phyloP scores from a whole-genome alignment of 2,113 vertebrate genomes.

The Eidolon helvum region DNA sequence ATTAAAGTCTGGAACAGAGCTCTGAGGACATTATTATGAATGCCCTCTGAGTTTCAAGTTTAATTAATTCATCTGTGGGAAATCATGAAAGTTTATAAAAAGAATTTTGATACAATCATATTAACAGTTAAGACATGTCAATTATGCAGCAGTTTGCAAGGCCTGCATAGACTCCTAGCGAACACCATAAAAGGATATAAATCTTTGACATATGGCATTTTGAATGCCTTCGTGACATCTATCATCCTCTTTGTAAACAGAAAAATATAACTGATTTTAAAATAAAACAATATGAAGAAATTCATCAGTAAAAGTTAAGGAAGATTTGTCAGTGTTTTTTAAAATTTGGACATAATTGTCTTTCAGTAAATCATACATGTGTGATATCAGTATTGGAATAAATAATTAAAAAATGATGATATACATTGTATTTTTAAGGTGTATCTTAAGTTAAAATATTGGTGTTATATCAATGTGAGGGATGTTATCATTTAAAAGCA shows the following conservation, averaged over 20 bases:
- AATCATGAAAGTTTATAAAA: slow-evolving; percentile 11
- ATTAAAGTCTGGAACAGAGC: background rate
- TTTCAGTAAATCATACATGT: background rate
- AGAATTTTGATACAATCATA: slow-evolving; percentile 8
- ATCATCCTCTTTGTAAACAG: background rate
- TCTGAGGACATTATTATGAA: background rate
- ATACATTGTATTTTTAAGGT: background rate
- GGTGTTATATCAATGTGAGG: background rate
- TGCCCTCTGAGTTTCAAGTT: slow-evolving; percentile 37
- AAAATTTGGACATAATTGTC: background rate
- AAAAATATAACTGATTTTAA: background rate
- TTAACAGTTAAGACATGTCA: slow-evolving; percentile 48
- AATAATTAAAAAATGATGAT: background rate
- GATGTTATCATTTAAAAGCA: background rate
- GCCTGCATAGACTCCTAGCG: background rate
- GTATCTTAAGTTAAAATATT: background rate
- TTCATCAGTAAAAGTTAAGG: background rate
- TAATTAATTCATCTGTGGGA: slow-evolving; percentile 1
- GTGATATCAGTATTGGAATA: background rate
- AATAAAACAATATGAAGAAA: background rate
- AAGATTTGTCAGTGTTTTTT: background rate
- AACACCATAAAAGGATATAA: background rate
- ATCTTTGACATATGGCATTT: background rate
- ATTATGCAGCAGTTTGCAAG: background rate
- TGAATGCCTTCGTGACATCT: background rate